These are phyloP conservation scores for Trissonchulus latispiculum DNA, from an alignment of 2,888 invertebrate species.

Conservation along the genomic window DNA sequence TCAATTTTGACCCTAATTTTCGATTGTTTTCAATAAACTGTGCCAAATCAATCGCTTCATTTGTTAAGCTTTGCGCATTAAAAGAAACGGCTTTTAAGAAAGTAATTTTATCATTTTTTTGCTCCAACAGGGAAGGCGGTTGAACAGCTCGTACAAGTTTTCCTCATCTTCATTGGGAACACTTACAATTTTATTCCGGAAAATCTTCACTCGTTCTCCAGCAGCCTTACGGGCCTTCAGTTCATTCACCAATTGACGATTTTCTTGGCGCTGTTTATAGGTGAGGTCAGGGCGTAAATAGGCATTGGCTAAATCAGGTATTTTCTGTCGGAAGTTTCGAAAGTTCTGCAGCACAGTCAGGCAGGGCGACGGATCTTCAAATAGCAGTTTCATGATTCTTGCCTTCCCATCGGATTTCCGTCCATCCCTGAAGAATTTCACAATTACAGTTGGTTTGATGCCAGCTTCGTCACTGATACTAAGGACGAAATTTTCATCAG, in stretches of 20 bases:
- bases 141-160: no score
- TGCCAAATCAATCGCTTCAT: no score
- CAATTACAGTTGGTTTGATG: no score
- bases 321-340: not conserved
- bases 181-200: not conserved
- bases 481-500: no score
- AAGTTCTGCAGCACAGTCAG: not conserved
- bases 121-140: no score
- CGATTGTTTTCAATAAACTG: no score
- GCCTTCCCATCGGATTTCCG: not conserved
- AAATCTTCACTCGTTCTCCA: not conserved
- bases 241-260: not conserved
- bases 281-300: not conserved
- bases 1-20: no score
- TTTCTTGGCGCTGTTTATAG: not conserved
- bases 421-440: not conserved
- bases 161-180: no score
- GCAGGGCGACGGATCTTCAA: not conserved
- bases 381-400: not conserved
- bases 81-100: no score
- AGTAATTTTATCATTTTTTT: no score
- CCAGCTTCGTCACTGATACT: no score
- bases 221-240: not conserved
- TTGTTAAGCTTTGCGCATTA: no score
- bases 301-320: not conserved